Conservation (phyloP, 2,888 invertebrate genomes). For the Tachina fera region DNA sequence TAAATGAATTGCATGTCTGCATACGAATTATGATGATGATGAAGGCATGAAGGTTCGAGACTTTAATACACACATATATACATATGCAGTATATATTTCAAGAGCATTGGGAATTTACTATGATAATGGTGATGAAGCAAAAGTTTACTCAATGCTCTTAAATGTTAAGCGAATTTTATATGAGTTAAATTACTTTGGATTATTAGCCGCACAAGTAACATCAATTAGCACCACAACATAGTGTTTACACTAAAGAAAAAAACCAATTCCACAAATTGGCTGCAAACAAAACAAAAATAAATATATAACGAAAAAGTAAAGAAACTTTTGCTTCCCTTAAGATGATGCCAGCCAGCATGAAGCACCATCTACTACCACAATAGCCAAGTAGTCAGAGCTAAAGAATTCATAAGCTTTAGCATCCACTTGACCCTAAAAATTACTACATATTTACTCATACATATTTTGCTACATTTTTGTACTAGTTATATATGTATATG, state of each 20-base stretch:
- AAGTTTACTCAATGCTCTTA: slow-evolving; percentile 71
- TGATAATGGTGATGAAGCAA: slow-evolving; percentile 67
- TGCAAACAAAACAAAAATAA: slow-evolving; percentile 46
- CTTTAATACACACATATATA: not conserved
- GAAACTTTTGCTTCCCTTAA: slow-evolving; percentile 44
- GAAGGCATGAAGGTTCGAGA: slow-evolving; percentile 13
- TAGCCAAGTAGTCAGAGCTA: slow-evolving; percentile 20
- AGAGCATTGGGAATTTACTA: slow-evolving; percentile 40
- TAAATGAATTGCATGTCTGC: slow-evolving; percentile 12
- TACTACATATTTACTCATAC: not conserved
- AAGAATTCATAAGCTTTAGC: slow-evolving; percentile 53
- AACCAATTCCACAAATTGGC: slow-evolving; percentile 43
- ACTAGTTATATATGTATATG: not conserved
- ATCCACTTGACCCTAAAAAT: slow-evolving; percentile 65
- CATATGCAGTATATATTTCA: slow-evolving; percentile 12
- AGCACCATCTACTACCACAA: slow-evolving; percentile 7
- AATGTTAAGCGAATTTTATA: slow-evolving; percentile 73
- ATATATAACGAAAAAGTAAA: not conserved
- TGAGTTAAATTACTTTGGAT: slow-evolving; percentile 74
- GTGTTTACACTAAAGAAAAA: slow-evolving; percentile 63
- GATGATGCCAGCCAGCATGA: slow-evolving; percentile 30
- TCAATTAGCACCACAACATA: slow-evolving; percentile 73
- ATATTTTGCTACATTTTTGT: not conserved
- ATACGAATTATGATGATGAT: slow-evolving; percentile 56
- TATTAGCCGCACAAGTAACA: slow-evolving; percentile 74